A percentile compares a stretch with the other conserved stretches of the same genome.
These are phyloP conservation scores for Micrasema longulum DNA, from an alignment of 1,140 invertebrate genomes.

Conservation along the genomic window DNA sequence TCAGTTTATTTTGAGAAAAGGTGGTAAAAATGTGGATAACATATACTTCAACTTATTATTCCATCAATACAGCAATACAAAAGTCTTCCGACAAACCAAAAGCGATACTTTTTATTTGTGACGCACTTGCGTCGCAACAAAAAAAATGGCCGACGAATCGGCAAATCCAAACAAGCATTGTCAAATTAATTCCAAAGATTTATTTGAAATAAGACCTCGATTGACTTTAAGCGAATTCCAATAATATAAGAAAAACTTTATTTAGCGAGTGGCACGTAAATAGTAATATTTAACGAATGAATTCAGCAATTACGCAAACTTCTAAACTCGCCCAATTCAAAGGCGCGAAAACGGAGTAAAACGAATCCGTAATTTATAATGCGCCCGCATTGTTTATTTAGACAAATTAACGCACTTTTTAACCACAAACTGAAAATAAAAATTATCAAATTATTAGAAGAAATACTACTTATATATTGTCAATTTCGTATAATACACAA, in stretches of 20 bases:
- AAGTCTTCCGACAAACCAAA: not conserved
- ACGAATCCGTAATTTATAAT: slow-evolving; percentile 18
- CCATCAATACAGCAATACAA: not conserved
- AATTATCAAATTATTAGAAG: too few species aligned
- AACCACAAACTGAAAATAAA: too few species aligned
- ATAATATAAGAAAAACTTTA: slow-evolving; percentile 37
- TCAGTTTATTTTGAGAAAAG: too few species aligned
- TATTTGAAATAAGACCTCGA: not conserved
- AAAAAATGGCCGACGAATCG: slow-evolving; percentile 48
- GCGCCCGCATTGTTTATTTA: slow-evolving; percentile 4
- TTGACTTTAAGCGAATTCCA: not conserved
- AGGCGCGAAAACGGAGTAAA: slow-evolving; percentile 39
- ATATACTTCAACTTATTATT: slow-evolving; percentile 1
- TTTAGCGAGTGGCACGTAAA: not conserved
- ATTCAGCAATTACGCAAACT: slow-evolving; percentile 18
- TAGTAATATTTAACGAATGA: not conserved
- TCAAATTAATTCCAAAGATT: slow-evolving; percentile 29
- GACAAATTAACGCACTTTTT: too few species aligned
- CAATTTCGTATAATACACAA: slow-evolving; percentile 8
- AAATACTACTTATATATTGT: not conserved
- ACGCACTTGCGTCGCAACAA: slow-evolving; percentile 44
- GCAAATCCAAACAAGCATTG: slow-evolving; percentile 41
- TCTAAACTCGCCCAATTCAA: slow-evolving; percentile 38
- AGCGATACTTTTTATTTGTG: slow-evolving; percentile 23
- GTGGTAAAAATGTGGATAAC: not conserved